Base-by-base conservation (phyloP, 2,113 vertebrate genomes). In the Neodontobutis hainanensis region DNA sequence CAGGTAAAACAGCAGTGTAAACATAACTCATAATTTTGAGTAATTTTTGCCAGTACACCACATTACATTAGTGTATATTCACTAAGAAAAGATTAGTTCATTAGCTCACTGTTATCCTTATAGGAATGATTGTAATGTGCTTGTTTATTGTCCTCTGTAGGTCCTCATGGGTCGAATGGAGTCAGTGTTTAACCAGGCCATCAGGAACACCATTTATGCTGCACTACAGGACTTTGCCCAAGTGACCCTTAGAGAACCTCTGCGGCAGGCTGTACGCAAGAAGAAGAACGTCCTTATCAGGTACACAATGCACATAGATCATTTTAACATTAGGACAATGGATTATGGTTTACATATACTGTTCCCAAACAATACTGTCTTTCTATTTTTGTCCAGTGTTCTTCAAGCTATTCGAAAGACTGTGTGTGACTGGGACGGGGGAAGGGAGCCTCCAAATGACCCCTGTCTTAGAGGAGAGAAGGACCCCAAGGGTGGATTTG, bases 111-210 rank as follows among this genome's bases (percentile, higher is more conserved):
- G 38, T 43, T 43, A 8, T 11, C 19, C 19, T 27, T 11, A 46
- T 46, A 9, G 14, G 7, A 43, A 35, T 35, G 12, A 61, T 35
- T 14, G 12, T 47, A 34, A 60, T 45, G n/a, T 56, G 0, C 2
- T 45, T 14, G 9, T 52, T 52, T 5, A 57, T n/a, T 62, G 40
- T 76, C 1, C 65, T 47, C 4, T 52, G 43, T 6, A 91, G 84
- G 97, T 99, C 63, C 93, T 99, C 73, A 99, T 99, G 97, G 97
- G 97, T 44, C 88, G 97, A 38, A 99, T 99, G 97, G 97, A 99
- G 88, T 98, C 97, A 0, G 97, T 99, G 60, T 99, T 99, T 79
- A 99, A 99, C 91, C 97, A 99, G 83, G 97, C 97, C 83, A 98
- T 99, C 85, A 94, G 97, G 70, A 97, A 99, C 77, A 99, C 97